phyloP scores from a whole-genome alignment of 30 jellyfish, hydroid and myxozoan species.

The Hydractinia echinata region DNA sequence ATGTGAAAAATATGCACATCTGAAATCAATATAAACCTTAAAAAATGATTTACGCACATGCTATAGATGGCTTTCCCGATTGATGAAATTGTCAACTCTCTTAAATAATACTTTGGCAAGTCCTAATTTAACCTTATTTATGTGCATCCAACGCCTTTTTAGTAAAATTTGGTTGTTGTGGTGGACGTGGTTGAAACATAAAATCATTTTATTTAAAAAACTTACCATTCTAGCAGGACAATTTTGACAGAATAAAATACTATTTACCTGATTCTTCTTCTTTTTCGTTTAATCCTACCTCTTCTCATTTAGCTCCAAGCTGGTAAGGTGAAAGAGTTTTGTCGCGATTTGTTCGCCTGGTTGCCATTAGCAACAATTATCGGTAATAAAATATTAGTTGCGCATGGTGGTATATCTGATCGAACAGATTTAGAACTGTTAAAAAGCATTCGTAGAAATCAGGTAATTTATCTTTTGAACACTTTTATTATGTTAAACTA shows the following conservation, averaged over 20 bases:
- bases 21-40: no score
- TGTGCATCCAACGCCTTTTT: no score
- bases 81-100: no score
- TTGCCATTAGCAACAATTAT: slow-evolving; percentile 68
- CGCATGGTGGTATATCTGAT: slow-evolving; percentile 77
- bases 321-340: slow-evolving; percentile 57
- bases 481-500: background rate
- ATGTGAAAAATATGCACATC: no score
- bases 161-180: no score
- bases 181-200: no score
- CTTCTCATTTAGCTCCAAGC: slow-evolving; percentile 43
- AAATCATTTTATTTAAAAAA: no score
- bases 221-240: no score
- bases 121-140: no score
- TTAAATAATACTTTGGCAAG: no score
- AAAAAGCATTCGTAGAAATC: slow-evolving; percentile 27
- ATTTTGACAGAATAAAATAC: background rate
- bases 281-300: background rate
- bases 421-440: slow-evolving; percentile 48
- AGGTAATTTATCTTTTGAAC: slow-evolving; percentile 11
- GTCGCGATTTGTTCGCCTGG: slow-evolving; percentile 59
- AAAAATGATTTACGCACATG: no score
- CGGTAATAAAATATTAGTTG: slow-evolving; percentile 48
- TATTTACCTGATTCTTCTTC: background rate
- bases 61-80: no score